Evolutionary conservation across 1,140 invertebrate genomes (phyloP).

Genomic region (Theocolax elegans): DNA sequence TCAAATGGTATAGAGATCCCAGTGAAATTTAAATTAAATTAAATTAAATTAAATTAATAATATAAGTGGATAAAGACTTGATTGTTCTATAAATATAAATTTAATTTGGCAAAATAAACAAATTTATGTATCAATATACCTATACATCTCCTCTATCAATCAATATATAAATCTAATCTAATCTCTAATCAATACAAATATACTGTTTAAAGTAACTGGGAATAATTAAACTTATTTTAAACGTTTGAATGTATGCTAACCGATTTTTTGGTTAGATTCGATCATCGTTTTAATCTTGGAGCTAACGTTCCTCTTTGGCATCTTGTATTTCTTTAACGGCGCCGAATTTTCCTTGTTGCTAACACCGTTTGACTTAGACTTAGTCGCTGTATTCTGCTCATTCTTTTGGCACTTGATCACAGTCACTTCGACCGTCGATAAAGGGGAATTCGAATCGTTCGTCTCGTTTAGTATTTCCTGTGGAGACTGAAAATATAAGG

Average conservation of each 20-base stretch:
- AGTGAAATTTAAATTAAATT: too few relatives aligned
- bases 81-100: too few relatives aligned
- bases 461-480: constrained; percentile 45
- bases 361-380: constrained; percentile 31
- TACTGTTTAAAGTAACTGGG: too few relatives aligned
- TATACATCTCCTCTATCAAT: too few relatives aligned
- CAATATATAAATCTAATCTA: too few relatives aligned
- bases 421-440: constrained; percentile 44
- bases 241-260: constrained; percentile 14
- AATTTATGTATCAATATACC: too few relatives aligned
- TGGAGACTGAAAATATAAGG: constrained; percentile 38
- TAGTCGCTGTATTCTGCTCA: constrained; percentile 42
- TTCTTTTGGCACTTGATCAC: constrained; percentile 67
- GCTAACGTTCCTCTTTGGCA: constrained; percentile 78
- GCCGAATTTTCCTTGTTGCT: constrained; percentile 52
- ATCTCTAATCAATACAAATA: too few relatives aligned
- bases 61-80: not conserved
- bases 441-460: constrained; percentile 46
- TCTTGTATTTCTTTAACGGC: constrained; percentile 77
- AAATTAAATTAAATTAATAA: not conserved
- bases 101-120: too few relatives aligned
- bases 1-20: too few relatives aligned
- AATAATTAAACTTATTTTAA: too few relatives aligned
- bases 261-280: constrained; percentile 63
- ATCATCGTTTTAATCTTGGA: constrained; percentile 81